phyloP scores from a whole-genome alignment of 1,140 invertebrate genomes.

The Bombus balteatus region DNA sequence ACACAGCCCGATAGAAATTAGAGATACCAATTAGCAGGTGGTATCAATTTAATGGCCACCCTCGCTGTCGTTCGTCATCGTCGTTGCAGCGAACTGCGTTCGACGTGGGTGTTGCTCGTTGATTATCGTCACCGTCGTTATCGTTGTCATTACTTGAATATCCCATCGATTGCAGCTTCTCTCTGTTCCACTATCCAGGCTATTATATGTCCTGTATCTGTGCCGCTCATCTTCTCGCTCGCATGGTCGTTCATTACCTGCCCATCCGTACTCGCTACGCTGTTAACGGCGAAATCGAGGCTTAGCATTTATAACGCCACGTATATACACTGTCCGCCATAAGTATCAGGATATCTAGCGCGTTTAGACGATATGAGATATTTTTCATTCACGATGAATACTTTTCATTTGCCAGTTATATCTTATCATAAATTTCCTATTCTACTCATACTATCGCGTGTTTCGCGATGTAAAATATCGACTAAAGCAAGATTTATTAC shows the following conservation, averaged over 20 bases:
- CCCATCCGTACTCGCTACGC: conserved; percentile 11
- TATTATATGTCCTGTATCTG: conserved; percentile 3
- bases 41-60: conserved; percentile 65
- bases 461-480: too few relatives aligned
- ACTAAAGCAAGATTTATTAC: too few relatives aligned
- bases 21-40: conserved; percentile 66
- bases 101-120: conserved; percentile 58
- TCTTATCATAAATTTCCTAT: too few relatives aligned
- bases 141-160: conserved; percentile 69
- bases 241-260: conserved; percentile 42
- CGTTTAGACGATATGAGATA: too few relatives aligned
- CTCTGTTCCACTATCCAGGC: not conserved
- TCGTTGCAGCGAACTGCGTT: conserved; percentile 42
- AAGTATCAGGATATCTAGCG: not conserved
- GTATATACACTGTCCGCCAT: not conserved
- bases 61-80: conserved; percentile 61
- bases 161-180: conserved; percentile 47
- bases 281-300: conserved; percentile 20
- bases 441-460: too few relatives aligned
- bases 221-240: not conserved
- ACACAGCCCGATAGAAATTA: conserved; percentile 56
- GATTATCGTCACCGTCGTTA: conserved; percentile 66
- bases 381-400: too few relatives aligned
- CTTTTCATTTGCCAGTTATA: too few relatives aligned
- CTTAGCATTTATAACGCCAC: conserved; percentile 30